Evolutionary conservation across 2,797 vertebrate genomes (phyloP).

Genomic region (Mormyrus hasselquistii): DNA sequence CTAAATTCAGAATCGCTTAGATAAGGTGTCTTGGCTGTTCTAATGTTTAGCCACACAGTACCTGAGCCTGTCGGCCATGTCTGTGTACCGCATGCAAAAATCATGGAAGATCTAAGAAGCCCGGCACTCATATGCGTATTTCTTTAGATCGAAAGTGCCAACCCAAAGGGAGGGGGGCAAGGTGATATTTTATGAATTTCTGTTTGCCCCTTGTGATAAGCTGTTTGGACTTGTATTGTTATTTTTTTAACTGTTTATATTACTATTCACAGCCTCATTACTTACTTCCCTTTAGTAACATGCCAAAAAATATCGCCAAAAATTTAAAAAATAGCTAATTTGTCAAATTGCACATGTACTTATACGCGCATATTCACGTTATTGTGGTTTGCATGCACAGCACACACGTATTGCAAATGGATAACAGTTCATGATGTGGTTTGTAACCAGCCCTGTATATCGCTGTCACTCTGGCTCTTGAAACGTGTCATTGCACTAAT

Average conservation of each 20-base stretch:
- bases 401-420: not conserved
- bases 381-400: not conserved
- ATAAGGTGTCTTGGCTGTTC: not conserved
- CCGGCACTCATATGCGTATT: not conserved
- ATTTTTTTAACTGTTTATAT: not conserved
- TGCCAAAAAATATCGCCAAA: not conserved
- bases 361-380: not conserved
- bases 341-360: not conserved
- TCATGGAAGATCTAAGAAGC: not conserved
- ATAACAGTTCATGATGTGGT: not conserved
- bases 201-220: not conserved
- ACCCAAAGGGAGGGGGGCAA: not conserved
- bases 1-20: not conserved
- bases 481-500: conserved; percentile 49
- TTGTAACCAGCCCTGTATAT: conserved; percentile 30
- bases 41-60: not conserved
- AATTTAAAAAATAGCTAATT: too few species aligned
- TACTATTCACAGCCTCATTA: not conserved
- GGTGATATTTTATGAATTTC: not conserved
- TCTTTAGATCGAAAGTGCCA: not conserved
- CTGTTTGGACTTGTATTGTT: not conserved
- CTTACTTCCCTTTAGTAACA: not conserved
- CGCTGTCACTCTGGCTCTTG: conserved; percentile 41
- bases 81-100: not conserved
- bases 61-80: not conserved